Evolutionary conservation across 2,113 vertebrate species (phyloP).

Genomic region (Xerus inauris): DNA sequence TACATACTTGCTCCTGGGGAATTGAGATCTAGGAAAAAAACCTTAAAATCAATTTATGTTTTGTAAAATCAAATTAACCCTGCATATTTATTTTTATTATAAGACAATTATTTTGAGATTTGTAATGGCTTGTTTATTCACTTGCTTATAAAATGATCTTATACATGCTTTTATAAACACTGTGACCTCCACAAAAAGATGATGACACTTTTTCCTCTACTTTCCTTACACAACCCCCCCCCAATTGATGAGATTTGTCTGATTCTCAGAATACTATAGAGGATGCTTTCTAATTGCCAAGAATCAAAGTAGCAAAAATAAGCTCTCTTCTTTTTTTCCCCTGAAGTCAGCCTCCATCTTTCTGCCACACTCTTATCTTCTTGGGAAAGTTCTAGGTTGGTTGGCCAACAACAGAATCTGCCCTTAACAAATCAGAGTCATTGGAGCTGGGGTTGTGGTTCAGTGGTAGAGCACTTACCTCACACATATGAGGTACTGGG

Average conservation of each 20-base stretch:
- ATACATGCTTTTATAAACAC: constrained; percentile 20
- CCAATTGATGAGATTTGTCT: neutral
- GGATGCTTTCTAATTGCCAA: neutral
- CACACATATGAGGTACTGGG: too few relatives aligned
- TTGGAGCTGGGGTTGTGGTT: too few relatives aligned
- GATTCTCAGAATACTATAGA: constrained; percentile 5
- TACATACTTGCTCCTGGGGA: neutral
- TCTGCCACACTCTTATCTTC: neutral
- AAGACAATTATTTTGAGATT: neutral
- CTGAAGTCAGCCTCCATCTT: neutral
- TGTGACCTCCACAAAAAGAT: neutral
- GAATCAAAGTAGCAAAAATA: neutral
- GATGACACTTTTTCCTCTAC: neutral
- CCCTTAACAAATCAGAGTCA: neutral
- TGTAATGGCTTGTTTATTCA: neutral
- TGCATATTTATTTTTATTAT: constrained; percentile 34
- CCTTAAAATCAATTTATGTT: neutral
- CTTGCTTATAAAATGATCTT: constrained; percentile 45
- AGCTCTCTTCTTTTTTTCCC: neutral
- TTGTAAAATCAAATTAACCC: constrained; percentile 1
- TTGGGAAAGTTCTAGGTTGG: neutral
- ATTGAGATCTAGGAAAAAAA: neutral
- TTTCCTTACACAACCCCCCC: neutral
- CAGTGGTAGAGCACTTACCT: too few relatives aligned
- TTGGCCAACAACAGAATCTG: neutral